These are phyloP conservation scores for Ostrea denselamellosa DNA, from an alignment of 1,140 invertebrate species.

Conservation along the genomic window DNA sequence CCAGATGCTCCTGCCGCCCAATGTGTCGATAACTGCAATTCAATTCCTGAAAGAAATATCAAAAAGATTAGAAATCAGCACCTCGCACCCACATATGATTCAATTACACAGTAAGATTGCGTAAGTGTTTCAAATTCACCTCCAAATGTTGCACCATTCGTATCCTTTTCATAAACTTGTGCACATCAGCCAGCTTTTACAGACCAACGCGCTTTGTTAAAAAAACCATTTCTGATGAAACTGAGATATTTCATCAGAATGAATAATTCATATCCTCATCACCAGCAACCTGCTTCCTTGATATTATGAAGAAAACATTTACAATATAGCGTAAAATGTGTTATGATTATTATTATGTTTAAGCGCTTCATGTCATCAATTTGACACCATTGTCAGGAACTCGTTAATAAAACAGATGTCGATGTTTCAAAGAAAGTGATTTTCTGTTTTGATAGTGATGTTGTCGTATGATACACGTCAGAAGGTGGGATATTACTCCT, in stretches of 20 bases:
- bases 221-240: slow-evolving; percentile 3
- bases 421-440: slow-evolving; percentile 3
- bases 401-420: slow-evolving; percentile 35
- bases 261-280: slow-evolving; percentile 25
- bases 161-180: slow-evolving; percentile 24
- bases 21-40: slow-evolving; percentile 24
- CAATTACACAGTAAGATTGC: slow-evolving; percentile 21
- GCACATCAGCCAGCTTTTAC: background rate
- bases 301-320: background rate
- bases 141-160: slow-evolving; percentile 34
- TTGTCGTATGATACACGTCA: slow-evolving; percentile 27
- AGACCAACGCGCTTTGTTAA: background rate
- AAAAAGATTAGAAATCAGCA: slow-evolving; percentile 31
- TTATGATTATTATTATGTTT: slow-evolving; percentile 37
- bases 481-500: slow-evolving; percentile 23
- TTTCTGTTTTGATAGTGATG: slow-evolving; percentile 9
- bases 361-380: slow-evolving; percentile 37
- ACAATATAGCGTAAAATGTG: background rate
- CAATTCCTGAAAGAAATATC: slow-evolving; percentile 26
- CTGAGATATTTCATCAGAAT: slow-evolving; percentile 21
- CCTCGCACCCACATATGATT: slow-evolving; percentile 34
- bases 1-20: background rate
- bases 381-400: slow-evolving; percentile 17
- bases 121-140: slow-evolving; percentile 25
- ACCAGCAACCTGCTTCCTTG: slow-evolving; percentile 25